These are phyloP conservation scores for Escarpia spicata DNA, from an alignment of 2,888 invertebrate genomes.

Conservation along the genomic window DNA sequence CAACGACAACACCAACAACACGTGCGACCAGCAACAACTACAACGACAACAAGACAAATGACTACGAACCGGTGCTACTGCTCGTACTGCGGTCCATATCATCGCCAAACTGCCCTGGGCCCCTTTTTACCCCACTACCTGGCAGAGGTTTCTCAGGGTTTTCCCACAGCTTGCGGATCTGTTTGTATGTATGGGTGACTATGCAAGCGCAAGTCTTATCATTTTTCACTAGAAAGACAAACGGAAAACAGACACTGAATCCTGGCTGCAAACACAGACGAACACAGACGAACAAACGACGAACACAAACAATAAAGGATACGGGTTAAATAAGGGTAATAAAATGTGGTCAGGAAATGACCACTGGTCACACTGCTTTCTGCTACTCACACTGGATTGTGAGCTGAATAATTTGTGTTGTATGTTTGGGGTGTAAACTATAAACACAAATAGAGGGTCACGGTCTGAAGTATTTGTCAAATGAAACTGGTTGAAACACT, in stretches of 20 bases:
- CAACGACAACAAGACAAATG: conserved; percentile 13
- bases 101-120: conserved; percentile 35
- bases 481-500: neutral
- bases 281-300: neutral
- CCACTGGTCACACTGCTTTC: neutral
- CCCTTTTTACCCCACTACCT: conserved; percentile 16
- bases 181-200: conserved; percentile 62
- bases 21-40: conserved; percentile 6
- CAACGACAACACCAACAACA: neutral
- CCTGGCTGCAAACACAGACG: neutral
- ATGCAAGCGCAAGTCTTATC: conserved; percentile 49
- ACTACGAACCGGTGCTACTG: conserved; percentile 45
- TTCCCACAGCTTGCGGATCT: conserved; percentile 64
- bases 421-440: neutral
- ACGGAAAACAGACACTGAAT: neutral
- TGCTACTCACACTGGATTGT: neutral
- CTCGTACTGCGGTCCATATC: conserved; percentile 45
- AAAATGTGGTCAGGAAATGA: no score
- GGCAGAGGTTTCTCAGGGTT: conserved; percentile 49
- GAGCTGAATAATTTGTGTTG: neutral
- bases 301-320: neutral
- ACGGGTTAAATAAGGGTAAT: neutral
- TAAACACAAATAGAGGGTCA: neutral
- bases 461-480: neutral
- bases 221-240: conserved; percentile 12